Conservation (phyloP, 2,113 vertebrate species). For the Perognathus longimembris region DNA sequence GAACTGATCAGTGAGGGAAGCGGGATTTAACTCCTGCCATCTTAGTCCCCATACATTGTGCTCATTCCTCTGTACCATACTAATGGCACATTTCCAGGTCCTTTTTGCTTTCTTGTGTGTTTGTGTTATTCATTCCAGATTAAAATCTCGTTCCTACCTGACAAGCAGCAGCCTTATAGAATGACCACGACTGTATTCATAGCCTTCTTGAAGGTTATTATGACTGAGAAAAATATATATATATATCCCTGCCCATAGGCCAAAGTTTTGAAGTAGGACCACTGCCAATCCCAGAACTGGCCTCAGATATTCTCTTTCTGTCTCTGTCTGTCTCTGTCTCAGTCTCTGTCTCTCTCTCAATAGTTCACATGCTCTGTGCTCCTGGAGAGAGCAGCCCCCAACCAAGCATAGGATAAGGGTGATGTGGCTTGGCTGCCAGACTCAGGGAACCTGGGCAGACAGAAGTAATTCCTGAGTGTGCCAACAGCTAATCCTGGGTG, state of each 20-base stretch:
- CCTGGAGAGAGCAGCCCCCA: neutral
- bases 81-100: neutral
- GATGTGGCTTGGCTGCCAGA: neutral
- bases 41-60: neutral
- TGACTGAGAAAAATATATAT: neutral
- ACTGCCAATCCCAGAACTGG: neutral
- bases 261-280: neutral
- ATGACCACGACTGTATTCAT: neutral
- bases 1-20: neutral
- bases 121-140: neutral
- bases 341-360: neutral
- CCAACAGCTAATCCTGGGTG: slow-evolving; percentile 1
- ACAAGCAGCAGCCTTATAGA: neutral
- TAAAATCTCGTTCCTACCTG: neutral
- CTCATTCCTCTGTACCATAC: neutral
- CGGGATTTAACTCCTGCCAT: neutral
- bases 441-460: neutral
- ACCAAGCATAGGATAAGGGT: neutral
- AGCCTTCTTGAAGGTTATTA: neutral
- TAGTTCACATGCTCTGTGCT: too few species aligned
- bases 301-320: neutral
- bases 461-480: slow-evolving; percentile 6
- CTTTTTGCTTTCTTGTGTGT: neutral
- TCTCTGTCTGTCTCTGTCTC: too few species aligned
- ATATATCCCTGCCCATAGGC: neutral